These are phyloP conservation scores for Chaetoderma sp. DNA, from an alignment of 2,888 invertebrate genomes.

Conservation along the genomic window DNA sequence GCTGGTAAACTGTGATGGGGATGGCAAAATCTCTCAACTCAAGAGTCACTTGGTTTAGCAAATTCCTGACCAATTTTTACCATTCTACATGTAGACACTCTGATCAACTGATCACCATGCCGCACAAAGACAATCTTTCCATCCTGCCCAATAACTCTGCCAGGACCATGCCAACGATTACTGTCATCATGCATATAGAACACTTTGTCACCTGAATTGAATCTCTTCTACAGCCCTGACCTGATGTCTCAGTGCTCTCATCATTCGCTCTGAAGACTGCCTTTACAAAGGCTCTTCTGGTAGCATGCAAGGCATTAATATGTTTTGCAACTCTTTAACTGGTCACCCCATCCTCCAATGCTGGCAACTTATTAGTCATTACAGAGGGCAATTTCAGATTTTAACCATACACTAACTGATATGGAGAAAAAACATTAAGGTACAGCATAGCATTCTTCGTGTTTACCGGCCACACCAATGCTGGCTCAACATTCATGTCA, in stretches of 20 bases:
- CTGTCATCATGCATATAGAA: neutral
- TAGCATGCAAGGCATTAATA: conserved; percentile 28
- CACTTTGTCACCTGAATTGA: neutral
- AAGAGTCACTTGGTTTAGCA: too few relatives aligned
- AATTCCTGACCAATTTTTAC: too few relatives aligned
- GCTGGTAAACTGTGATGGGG: too few relatives aligned
- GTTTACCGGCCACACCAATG: conserved; percentile 8
- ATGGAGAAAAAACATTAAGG: conserved; percentile 6
- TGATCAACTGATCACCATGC: neutral
- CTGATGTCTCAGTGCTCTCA: conserved; percentile 1
- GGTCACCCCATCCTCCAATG: conserved; percentile 4
- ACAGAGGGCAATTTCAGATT: conserved; percentile 6
- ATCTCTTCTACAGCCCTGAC: too few relatives aligned
- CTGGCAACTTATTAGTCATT: conserved; percentile 9
- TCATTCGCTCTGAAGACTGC: conserved; percentile 19
- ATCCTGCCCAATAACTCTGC: neutral
- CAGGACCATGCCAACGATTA: neutral
- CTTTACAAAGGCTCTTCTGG: conserved; percentile 21
- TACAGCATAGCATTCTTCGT: conserved; percentile 13
- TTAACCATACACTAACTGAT: neutral
- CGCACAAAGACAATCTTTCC: neutral
- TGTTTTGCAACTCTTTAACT: conserved; percentile 29
- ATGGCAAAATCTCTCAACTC: too few relatives aligned
- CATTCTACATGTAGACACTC: neutral
- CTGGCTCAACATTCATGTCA: neutral